Base-by-base conservation (phyloP, 92 coral and sea anemone species). In the Heliopora coerulea region DNA sequence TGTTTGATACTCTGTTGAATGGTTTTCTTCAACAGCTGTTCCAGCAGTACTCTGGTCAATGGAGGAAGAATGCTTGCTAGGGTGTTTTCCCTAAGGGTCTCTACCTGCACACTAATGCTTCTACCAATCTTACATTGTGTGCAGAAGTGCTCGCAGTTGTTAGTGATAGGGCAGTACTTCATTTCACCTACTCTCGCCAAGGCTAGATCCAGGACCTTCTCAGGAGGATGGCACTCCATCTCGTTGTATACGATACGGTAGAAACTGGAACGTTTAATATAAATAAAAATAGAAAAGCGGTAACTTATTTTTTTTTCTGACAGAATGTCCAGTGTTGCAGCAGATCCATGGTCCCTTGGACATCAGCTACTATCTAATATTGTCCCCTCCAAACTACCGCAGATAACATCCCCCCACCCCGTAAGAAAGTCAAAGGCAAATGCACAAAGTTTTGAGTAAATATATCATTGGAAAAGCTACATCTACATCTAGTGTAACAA, bases 131-230 rank as follows among this genome's bases (percentile, higher is more conserved):
- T 70, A 35, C 77, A 70, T n/a, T 70, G 44, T 18, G 77, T 70
- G 17, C 77, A 70, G 50, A 70, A 70, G 54, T 70, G 77, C 23
- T 70, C 77, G 27, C 77, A 70, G 49, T 70, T 70, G 25, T 1
- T 18, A 30, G 46, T 52, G n/a, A 70, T 14, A 9, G 62, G 77
- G 17, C 15, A 17, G 32, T 70, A 70, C 40, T 54, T n/a, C 1
- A 20, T 37, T 28, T 70, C 77, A 29, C 77, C 77, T 14, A 70
- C 48, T 34, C 77, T 30, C 7, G 12, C 77, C 21, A 46, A 31
- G 13, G 77, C 77, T 20, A 70, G 77, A 10, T 70, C 77, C 29
- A 70, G 37, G 3, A 70, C 77, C 37, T 54, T 52, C 19, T 70
- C 77, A 50, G 62, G 63, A 10, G 77, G 62, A 21, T 54, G 25